Conservation (phyloP, 2,888 invertebrate genomes). For the Neuroscelio doddi region DNA sequence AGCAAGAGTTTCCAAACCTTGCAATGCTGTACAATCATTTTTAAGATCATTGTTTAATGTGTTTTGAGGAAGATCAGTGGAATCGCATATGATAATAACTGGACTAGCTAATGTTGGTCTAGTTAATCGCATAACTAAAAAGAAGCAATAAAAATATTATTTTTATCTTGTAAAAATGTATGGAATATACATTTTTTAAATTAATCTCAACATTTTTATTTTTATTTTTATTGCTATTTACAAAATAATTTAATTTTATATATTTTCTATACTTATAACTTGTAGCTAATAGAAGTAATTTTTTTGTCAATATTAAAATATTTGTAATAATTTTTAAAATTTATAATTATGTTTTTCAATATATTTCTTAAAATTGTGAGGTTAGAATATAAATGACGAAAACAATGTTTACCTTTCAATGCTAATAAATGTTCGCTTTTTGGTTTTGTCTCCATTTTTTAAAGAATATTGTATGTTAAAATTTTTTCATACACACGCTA, state of each 20-base stretch:
- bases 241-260: no score
- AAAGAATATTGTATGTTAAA: no score
- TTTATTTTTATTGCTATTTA: no score
- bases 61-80: slow-evolving; percentile 88
- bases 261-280: no score
- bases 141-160: slow-evolving; percentile 4
- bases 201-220: no score
- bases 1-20: slow-evolving; percentile 86
- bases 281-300: no score
- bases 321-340: slow-evolving; percentile 5
- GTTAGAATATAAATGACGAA: not conserved
- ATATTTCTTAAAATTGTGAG: not conserved
- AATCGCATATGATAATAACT: slow-evolving; percentile 87
- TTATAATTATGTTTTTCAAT: not conserved
- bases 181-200: slow-evolving; percentile 15
- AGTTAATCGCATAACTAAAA: slow-evolving; percentile 92
- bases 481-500: no score
- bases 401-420: slow-evolving; percentile 73
- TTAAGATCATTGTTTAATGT: slow-evolving; percentile 85
- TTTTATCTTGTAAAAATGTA: no score
- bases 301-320: no score
- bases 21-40: slow-evolving; percentile 88
- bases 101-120: slow-evolving; percentile 88
- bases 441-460: slow-evolving; percentile 76
- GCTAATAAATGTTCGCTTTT: slow-evolving; percentile 78